Percentiles rank a stretch among this genome's conserved stretches.
phyloP scores from a whole-genome alignment of 2,797 vertebrate genomes.

The Microctenopoma steveboyesi region DNA sequence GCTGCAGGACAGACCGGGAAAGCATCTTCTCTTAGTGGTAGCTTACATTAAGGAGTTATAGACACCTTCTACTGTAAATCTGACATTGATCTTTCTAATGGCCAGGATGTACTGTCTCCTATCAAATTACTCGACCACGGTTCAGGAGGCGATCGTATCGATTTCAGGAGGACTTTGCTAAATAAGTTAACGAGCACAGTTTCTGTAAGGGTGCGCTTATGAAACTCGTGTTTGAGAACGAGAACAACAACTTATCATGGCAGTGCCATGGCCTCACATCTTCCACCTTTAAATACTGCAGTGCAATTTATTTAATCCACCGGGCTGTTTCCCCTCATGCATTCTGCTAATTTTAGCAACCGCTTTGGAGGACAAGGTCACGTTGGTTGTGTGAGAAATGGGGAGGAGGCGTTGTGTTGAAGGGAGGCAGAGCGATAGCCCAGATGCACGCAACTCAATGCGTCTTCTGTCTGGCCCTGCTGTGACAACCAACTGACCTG shows the following conservation, averaged over 20 bases:
- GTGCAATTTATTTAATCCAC: constrained; percentile 58
- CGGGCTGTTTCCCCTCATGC: constrained; percentile 36
- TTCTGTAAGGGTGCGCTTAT: constrained; percentile 38
- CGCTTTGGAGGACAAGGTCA: constrained; percentile 62
- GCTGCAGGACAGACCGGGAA: neutral
- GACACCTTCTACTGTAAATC: neutral
- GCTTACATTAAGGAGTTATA: constrained; percentile 16
- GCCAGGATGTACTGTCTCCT: constrained; percentile 11
- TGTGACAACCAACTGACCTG: constrained; percentile 51
- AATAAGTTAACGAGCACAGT: constrained; percentile 50
- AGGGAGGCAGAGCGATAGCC: constrained; percentile 10
- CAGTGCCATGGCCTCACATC: neutral
- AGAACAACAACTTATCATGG: constrained; percentile 11
- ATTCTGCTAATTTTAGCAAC: constrained; percentile 65
- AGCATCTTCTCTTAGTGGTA: neutral
- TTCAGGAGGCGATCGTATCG: constrained; percentile 45
- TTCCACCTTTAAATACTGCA: constrained; percentile 45
- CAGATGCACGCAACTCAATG: constrained; percentile 27
- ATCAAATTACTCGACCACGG: constrained; percentile 42
- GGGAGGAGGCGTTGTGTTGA: constrained; percentile 15
- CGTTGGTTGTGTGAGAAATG: constrained; percentile 37
- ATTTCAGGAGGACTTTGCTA: constrained; percentile 56
- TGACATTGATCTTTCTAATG: constrained; percentile 29
- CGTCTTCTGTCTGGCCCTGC: constrained; percentile 46
- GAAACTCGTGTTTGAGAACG: constrained; percentile 51